A percentile compares a stretch with the other conserved stretches of the same genome.
Conservation (phyloP, 2,113 vertebrate species). For the Ailurus styani region DNA sequence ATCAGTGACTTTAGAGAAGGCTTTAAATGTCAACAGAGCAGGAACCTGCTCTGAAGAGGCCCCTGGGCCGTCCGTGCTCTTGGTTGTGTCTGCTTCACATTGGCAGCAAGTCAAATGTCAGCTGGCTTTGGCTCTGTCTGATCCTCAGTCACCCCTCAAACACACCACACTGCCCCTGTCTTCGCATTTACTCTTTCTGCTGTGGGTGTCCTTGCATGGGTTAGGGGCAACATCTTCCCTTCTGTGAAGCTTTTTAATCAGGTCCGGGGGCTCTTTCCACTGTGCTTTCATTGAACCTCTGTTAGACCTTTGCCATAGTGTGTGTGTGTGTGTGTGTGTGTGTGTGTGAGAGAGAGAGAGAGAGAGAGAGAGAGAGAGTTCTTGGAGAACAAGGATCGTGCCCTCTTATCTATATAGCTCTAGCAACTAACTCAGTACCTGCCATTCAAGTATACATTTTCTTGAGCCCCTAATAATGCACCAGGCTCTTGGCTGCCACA, state of each 20-base stretch:
- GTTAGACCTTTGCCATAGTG: neutral
- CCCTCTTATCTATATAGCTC: neutral
- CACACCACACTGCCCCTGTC: rapidly evolving
- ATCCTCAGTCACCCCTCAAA: neutral
- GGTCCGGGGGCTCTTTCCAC: neutral
- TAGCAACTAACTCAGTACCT: neutral
- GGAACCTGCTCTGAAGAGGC: neutral
- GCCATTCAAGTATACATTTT: neutral
- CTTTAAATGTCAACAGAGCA: neutral
- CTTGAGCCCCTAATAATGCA: neutral
- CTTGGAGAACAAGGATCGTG: neutral
- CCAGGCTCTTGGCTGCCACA: neutral
- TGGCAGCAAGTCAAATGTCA: neutral
- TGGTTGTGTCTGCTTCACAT: neutral
- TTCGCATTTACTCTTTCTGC: neutral
- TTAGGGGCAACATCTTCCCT: rapidly evolving
- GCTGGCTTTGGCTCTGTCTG: neutral
- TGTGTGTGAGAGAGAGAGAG: neutral
- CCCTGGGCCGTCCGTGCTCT: neutral
- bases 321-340: neutral
- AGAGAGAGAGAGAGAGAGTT: neutral
- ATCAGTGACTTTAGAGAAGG: neutral
- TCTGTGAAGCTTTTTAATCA: neutral
- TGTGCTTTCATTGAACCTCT: neutral
- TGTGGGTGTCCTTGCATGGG: rapidly evolving